Evolutionary conservation across 2,797 vertebrate genomes (phyloP).

Genomic region (Tauraco hartlaubi): DNA sequence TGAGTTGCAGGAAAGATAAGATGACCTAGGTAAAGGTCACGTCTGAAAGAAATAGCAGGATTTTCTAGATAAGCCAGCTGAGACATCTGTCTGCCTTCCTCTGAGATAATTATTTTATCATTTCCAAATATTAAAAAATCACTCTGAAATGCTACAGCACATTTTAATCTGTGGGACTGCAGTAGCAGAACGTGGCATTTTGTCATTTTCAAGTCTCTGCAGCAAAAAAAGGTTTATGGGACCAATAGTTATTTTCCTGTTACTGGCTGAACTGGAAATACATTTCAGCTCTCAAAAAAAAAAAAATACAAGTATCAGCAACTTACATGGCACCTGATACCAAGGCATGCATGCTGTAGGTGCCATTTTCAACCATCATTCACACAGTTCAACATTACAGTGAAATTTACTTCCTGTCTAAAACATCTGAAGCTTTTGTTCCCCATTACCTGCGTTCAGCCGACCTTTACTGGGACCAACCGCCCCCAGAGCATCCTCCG

Average conservation of each 20-base stretch:
- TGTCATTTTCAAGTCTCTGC: neutral
- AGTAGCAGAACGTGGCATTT: neutral
- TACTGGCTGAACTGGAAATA: slow-evolving; percentile 1
- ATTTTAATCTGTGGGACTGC: neutral
- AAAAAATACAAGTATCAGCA: neutral
- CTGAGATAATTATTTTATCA: neutral
- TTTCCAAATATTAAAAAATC: neutral
- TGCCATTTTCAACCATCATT: neutral
- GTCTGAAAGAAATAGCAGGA: slow-evolving; percentile 6
- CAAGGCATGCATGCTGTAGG: neutral
- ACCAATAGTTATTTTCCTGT: accelerated
- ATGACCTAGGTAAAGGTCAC: slow-evolving; percentile 22
- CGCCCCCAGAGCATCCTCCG: neutral
- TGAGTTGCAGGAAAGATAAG: neutral
- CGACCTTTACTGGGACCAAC: neutral
- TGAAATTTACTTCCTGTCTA: neutral
- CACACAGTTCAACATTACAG: neutral
- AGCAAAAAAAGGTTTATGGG: neutral
- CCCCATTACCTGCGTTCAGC: neutral
- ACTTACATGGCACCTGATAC: neutral
- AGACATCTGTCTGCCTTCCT: slow-evolving; percentile 21
- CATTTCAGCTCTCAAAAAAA: neutral
- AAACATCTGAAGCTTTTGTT: neutral
- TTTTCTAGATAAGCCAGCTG: slow-evolving; percentile 24
- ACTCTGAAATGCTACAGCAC: neutral